Evolutionary conservation across 1,140 invertebrate genomes (phyloP).

Genomic region (Zaprionus vittiger): DNA sequence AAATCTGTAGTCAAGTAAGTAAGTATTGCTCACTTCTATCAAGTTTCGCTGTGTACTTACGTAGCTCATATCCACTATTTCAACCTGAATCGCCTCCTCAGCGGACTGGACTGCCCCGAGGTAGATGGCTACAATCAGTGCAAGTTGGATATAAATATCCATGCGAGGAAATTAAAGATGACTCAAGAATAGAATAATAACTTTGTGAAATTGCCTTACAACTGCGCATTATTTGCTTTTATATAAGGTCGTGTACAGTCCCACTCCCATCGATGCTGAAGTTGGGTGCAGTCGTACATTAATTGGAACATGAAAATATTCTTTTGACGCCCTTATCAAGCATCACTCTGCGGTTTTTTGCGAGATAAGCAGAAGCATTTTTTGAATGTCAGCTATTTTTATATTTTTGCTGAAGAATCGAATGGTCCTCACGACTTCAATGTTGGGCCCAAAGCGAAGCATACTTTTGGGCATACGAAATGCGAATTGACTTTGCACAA

Average conservation of each 20-base stretch:
- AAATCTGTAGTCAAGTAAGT: slow-evolving; percentile 50
- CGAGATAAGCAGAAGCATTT: slow-evolving; percentile 22
- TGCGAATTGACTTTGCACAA: neutral
- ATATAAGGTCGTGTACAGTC: slow-evolving; percentile 32
- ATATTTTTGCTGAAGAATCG: too few relatives aligned
- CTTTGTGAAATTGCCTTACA: slow-evolving; percentile 7
- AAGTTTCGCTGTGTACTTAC: slow-evolving; percentile 38
- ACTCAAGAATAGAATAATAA: neutral
- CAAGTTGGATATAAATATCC: slow-evolving; percentile 27
- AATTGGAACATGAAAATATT: slow-evolving; percentile 56
- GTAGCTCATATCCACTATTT: slow-evolving; percentile 53
- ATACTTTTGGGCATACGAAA: slow-evolving; percentile 34
- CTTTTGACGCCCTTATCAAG: slow-evolving; percentile 31
- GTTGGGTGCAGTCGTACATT: slow-evolving; percentile 50
- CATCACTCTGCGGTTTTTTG: neutral
- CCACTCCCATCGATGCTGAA: slow-evolving; percentile 16
- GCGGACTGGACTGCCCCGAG: slow-evolving; percentile 25
- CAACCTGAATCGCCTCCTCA: slow-evolving; percentile 21
- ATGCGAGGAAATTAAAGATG: slow-evolving; percentile 8
- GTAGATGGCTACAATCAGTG: slow-evolving; percentile 59
- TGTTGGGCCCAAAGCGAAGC: neutral
- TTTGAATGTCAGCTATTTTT: too few relatives aligned
- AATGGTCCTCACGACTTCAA: neutral
- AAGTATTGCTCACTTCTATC: neutral
- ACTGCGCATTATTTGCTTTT: slow-evolving; percentile 26